Evolutionary conservation across 2,888 invertebrate genomes (phyloP).

Genomic region (Phymatocera aterrima): DNA sequence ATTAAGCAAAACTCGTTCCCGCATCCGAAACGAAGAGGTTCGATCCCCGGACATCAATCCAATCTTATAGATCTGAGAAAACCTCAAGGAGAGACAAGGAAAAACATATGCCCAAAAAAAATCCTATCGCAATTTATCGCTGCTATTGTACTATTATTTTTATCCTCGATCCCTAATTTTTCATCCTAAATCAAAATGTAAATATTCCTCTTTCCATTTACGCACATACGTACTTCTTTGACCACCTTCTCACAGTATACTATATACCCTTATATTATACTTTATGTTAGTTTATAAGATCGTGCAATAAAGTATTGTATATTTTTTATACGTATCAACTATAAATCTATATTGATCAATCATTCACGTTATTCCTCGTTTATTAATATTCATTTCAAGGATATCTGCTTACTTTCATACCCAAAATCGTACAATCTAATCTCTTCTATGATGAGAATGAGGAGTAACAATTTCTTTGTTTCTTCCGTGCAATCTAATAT

Average conservation of each 20-base stretch:
- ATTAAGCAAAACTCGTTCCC: neutral
- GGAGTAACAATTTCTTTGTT: too few species aligned
- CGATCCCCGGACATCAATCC: neutral
- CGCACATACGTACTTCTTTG: neutral
- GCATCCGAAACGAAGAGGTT: neutral
- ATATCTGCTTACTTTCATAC: too few species aligned
- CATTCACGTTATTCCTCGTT: too few species aligned
- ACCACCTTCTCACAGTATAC: constrained; percentile 28
- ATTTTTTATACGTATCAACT: constrained; percentile 65
- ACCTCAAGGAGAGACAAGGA: neutral
- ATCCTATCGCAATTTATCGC: constrained; percentile 23
- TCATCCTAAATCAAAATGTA: constrained; percentile 67
- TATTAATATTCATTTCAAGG: too few species aligned
- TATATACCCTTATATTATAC: neutral
- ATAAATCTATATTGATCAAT: constrained; percentile 18
- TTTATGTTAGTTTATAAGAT: constrained; percentile 40
- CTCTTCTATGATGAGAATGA: too few species aligned
- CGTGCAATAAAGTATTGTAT: constrained; percentile 71
- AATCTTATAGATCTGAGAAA: neutral
- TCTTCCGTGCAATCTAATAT: too few species aligned
- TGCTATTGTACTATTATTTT: constrained; percentile 11
- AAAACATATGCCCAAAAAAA: constrained; percentile 8
- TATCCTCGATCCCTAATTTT: constrained; percentile 42
- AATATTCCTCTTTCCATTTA: constrained; percentile 61
- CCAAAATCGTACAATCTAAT: too few species aligned